These are phyloP conservation scores for Pterocles gutturalis DNA, from an alignment of 2,113 vertebrate species.

Conservation along the genomic window DNA sequence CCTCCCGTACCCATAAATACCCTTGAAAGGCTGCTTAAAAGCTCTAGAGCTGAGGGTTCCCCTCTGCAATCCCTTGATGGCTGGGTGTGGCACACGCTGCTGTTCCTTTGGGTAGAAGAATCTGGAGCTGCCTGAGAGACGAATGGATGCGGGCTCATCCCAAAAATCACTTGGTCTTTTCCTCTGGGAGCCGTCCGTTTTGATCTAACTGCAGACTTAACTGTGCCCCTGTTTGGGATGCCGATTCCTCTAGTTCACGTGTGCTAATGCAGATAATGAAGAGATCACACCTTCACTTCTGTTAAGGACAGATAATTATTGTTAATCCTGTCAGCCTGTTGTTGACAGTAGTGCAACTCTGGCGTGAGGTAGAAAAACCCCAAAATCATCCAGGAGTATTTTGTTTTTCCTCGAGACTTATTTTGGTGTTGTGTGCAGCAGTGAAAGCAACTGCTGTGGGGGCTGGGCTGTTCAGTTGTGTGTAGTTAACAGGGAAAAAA, in stretches of 20 bases:
- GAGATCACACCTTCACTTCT: background rate
- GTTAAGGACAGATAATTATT: background rate
- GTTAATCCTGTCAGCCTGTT: background rate
- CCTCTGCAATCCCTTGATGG: background rate
- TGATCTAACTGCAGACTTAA: background rate
- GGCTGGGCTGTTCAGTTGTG: background rate
- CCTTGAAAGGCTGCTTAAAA: background rate
- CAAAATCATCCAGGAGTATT: no score
- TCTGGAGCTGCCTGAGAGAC: background rate
- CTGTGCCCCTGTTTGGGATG: background rate
- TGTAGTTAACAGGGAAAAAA: background rate
- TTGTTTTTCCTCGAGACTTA: background rate
- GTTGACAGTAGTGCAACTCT: background rate
- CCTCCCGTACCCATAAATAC: background rate
- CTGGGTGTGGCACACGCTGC: fast-evolving
- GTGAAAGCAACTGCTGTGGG: background rate
- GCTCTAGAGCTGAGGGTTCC: background rate
- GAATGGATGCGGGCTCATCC: background rate
- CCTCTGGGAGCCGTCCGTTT: background rate
- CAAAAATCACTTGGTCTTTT: background rate
- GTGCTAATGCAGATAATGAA: background rate
- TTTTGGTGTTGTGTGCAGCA: background rate
- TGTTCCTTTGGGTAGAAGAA: background rate
- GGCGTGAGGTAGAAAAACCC: background rate
- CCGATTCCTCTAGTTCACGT: fast-evolving